Conservation (phyloP, 2,888 invertebrate species). For the Lepeophtheirus nordmannii region DNA sequence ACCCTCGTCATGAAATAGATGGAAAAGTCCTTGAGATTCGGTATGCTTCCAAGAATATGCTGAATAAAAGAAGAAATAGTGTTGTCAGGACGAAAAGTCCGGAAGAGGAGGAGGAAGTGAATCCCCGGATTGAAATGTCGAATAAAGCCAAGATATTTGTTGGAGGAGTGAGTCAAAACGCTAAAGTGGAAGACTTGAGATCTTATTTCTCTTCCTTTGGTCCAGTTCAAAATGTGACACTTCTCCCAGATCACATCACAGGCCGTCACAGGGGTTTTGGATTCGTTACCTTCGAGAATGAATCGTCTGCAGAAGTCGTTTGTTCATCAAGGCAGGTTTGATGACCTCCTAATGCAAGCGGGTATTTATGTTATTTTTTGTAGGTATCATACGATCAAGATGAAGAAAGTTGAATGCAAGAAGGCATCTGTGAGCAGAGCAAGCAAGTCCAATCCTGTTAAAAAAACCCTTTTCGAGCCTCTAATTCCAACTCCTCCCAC, state of each 20-base stretch:
- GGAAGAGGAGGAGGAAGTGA: no score
- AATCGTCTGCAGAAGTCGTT: background rate
- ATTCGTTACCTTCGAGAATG: background rate
- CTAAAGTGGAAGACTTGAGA: background rate
- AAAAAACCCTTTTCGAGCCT: no score
- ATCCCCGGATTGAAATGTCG: background rate
- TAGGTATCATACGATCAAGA: background rate
- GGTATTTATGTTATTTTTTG: background rate
- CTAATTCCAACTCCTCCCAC: background rate
- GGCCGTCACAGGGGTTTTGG: background rate
- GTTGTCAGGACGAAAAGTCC: no score
- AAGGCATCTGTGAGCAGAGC: background rate
- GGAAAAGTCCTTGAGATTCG: conserved; percentile 1
- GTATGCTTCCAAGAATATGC: background rate
- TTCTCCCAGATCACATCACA: background rate
- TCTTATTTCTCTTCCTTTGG: background rate
- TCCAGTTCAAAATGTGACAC: background rate
- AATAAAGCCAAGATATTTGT: background rate
- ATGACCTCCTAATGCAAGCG: background rate
- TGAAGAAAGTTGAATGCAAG: conserved; percentile 1
- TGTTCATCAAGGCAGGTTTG: background rate
- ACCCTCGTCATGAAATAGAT: background rate
- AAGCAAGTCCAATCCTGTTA: background rate
- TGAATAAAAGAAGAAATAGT: background rate
- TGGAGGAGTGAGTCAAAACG: background rate